Evolutionary conservation across 2,888 invertebrate species (phyloP).

Genomic region (Pediacus dermestoides): DNA sequence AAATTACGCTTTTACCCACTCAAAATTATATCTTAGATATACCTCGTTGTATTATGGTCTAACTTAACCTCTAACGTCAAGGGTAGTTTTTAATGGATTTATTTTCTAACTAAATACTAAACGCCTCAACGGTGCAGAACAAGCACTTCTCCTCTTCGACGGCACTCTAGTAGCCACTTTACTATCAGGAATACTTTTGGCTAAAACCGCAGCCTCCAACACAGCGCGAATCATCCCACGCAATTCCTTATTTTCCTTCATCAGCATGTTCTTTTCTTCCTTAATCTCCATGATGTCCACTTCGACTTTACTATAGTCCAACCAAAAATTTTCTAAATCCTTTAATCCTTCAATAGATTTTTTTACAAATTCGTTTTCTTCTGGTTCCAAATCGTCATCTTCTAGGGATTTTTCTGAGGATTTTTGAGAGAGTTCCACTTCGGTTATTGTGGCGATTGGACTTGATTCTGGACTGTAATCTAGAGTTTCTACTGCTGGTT

Average conservation of each 20-base stretch:
- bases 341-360: constrained; percentile 33
- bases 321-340: constrained; percentile 54
- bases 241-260: constrained; percentile 51
- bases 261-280: constrained; percentile 48
- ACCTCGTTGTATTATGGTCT: too few species aligned
- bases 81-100: too few species aligned
- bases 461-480: too few species aligned
- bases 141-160: constrained; percentile 27
- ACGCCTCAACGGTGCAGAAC: constrained; percentile 30
- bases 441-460: too few species aligned
- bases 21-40: too few species aligned
- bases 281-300: constrained; percentile 45
- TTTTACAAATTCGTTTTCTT: too few species aligned
- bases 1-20: too few species aligned
- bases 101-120: too few species aligned
- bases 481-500: too few species aligned
- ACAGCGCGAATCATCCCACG: constrained; percentile 44
- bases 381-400: constrained; percentile 45
- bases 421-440: too few species aligned
- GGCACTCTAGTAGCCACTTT: constrained; percentile 29
- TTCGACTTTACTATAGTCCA: constrained; percentile 52
- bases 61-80: too few species aligned
- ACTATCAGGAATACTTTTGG: constrained; percentile 27
- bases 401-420: too few species aligned
- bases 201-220: constrained; percentile 41